Conservation (phyloP, 2,797 vertebrate species). For the Sphenopsis melanotis region DNA sequence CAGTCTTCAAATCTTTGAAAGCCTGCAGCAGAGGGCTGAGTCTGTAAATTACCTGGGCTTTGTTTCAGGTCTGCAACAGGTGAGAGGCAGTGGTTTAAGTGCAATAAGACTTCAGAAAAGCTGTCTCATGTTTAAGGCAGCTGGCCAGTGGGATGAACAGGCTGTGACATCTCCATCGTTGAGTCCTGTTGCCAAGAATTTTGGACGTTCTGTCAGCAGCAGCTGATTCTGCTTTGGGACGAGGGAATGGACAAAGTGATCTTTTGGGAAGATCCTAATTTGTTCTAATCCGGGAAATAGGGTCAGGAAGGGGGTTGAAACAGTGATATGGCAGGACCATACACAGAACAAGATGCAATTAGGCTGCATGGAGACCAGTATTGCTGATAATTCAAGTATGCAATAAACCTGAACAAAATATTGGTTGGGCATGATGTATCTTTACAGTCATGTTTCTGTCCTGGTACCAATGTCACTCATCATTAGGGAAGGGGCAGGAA, state of each 20-base stretch:
- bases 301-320: neutral
- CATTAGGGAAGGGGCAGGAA: neutral
- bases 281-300: neutral
- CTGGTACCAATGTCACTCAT: neutral
- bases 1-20: neutral
- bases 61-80: neutral
- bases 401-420: neutral
- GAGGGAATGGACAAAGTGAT: neutral
- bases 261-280: neutral
- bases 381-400: neutral
- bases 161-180: accelerated
- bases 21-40: neutral
- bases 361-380: neutral
- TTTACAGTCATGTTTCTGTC: neutral
- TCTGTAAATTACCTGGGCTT: neutral
- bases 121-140: neutral
- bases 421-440: accelerated
- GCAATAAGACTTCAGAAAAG: neutral
- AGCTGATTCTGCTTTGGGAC: neutral
- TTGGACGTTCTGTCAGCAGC: neutral
- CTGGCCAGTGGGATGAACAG: neutral
- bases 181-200: neutral
- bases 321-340: neutral
- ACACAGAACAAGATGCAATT: neutral
- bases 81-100: neutral